Conservation (phyloP, 2,797 vertebrate species). For the Gobio occitaniae region DNA sequence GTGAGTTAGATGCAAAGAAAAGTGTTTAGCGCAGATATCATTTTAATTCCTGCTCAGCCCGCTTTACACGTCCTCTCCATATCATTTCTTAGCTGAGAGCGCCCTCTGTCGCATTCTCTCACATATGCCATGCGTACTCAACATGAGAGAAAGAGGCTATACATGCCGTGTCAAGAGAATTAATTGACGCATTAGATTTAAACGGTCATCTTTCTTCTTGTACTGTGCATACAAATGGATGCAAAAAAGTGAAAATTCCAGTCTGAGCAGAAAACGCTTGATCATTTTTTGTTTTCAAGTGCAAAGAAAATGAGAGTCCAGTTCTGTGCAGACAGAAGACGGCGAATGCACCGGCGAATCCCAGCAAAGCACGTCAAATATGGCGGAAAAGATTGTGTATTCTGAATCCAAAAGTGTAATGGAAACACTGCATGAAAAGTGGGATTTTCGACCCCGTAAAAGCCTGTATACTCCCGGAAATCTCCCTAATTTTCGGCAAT, state of each 20-base stretch:
- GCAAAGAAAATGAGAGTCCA: background rate
- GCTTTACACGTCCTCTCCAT: too few relatives aligned
- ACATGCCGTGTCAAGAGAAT: too few relatives aligned
- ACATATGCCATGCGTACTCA: background rate
- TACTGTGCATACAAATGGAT: too few relatives aligned
- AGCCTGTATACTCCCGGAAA: too few relatives aligned
- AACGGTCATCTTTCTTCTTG: too few relatives aligned
- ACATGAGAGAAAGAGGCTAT: too few relatives aligned
- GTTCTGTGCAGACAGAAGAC: background rate
- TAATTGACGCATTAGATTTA: background rate
- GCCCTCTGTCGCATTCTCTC: background rate
- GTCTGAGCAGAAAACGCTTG: too few relatives aligned
- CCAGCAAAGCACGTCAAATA: background rate
- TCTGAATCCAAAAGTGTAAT: background rate
- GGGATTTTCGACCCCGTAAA: too few relatives aligned
- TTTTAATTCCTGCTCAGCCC: background rate
- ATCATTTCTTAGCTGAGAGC: background rate
- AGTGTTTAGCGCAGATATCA: background rate
- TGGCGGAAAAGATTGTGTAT: background rate
- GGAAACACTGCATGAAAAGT: background rate
- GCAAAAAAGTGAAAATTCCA: too few relatives aligned
- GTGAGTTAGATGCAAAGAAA: slow-evolving; percentile 23
- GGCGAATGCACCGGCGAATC: background rate
- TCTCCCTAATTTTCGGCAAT: too few relatives aligned
- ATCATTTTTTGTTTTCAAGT: background rate